Conservation (phyloP, 2,797 vertebrate species). For the Pelochelys cantorii region DNA sequence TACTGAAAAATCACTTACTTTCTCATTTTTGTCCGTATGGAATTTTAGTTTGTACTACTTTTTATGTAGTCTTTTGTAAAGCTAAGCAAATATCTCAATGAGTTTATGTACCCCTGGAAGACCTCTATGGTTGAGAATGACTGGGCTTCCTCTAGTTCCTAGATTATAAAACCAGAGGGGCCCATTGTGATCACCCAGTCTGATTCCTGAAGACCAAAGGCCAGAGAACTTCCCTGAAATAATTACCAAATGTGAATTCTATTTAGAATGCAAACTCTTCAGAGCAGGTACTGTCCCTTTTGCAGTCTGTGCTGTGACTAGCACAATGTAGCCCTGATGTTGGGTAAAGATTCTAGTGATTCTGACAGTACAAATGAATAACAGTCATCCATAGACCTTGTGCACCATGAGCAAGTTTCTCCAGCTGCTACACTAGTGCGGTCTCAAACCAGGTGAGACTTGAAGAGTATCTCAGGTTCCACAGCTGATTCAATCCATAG, state of each 20-base stretch:
- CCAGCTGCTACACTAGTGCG: background rate
- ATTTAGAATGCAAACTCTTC: conserved; percentile 29
- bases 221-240: conserved; percentile 34
- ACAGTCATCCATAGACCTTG: conserved; percentile 7
- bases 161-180: conserved; percentile 4
- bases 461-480: background rate
- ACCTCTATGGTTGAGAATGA: too few relatives aligned
- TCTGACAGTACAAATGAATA: background rate
- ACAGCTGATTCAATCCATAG: background rate
- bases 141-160: background rate
- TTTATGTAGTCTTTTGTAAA: too few relatives aligned
- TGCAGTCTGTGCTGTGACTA: background rate
- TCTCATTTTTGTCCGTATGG: too few relatives aligned
- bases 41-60: too few relatives aligned
- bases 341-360: conserved; percentile 2
- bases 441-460: background rate
- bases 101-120: too few relatives aligned
- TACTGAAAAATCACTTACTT: too few relatives aligned
- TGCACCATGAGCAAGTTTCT: background rate
- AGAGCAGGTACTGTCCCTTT: conserved; percentile 19
- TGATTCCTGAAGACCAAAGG: conserved; percentile 3
- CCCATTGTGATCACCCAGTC: background rate
- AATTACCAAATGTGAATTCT: conserved; percentile 47
- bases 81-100: too few relatives aligned
- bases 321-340: conserved; percentile 1